Percentiles rank a stretch among this genome's conserved stretches.
phyloP scores from a whole-genome alignment of 2,797 vertebrate species.

The Otolemur crassicaudatus region DNA sequence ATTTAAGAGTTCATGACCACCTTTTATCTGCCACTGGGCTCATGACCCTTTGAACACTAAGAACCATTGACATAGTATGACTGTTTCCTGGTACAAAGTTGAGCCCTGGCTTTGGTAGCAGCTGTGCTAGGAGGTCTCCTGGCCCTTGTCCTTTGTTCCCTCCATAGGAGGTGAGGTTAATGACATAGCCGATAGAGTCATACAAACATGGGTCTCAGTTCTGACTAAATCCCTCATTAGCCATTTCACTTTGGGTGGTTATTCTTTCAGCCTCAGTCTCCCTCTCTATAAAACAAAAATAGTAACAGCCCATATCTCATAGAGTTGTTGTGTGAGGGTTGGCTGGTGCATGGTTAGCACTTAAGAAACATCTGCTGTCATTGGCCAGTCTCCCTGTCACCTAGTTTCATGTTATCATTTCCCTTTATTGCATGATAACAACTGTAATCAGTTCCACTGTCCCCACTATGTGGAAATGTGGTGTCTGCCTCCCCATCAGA shows the following conservation, averaged over 20 bases:
- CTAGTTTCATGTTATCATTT: not conserved
- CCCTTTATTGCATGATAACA: not conserved
- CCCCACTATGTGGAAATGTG: not conserved
- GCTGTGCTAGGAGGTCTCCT: not conserved
- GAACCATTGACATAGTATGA: not conserved
- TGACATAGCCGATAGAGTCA: not conserved
- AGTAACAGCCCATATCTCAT: not conserved
- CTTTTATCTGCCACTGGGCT: not conserved
- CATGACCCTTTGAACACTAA: not conserved
- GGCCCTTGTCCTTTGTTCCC: not conserved
- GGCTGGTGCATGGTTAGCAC: not conserved
- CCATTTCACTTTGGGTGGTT: not conserved
- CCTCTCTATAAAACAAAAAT: not conserved
- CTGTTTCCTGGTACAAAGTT: no score
- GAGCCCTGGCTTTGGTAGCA: not conserved
- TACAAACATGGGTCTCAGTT: not conserved
- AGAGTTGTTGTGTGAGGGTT: not conserved
- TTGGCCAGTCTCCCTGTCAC: not conserved
- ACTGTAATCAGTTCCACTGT: not conserved
- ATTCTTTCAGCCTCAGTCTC: not conserved
- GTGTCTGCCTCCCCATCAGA: not conserved
- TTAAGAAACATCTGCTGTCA: not conserved
- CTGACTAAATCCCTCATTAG: not conserved
- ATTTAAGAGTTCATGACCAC: not conserved
- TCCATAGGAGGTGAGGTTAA: not conserved